Evolutionary conservation across 2,888 invertebrate species (phyloP).

Genomic region (Eristalis pertinax): DNA sequence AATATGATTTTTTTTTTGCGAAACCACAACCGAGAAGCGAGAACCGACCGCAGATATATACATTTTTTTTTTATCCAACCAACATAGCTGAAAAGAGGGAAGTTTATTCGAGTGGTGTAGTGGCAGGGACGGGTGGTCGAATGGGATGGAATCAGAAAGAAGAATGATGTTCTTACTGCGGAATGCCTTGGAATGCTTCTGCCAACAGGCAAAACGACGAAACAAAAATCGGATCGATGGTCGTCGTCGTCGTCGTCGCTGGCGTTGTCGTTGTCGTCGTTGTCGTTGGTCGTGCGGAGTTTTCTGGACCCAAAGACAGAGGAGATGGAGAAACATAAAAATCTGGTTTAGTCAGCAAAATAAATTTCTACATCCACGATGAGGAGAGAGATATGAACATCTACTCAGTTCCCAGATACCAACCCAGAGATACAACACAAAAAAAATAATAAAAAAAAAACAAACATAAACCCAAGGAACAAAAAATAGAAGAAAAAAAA

Average conservation of each 20-base stretch:
- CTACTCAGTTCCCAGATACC: conserved; percentile 1
- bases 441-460: not conserved
- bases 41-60: conserved; percentile 24
- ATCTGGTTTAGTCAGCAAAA: conserved; percentile 68
- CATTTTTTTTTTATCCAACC: not conserved
- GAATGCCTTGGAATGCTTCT: conserved; percentile 52
- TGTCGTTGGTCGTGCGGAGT: not conserved
- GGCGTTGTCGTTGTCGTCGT: not conserved
- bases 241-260: conserved; percentile 16
- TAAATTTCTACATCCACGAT: conserved; percentile 48
- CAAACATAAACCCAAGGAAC: not conserved
- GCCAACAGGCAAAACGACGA: conserved; percentile 35
- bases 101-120: not conserved
- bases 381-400: conserved; percentile 1
- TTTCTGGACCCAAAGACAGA: not conserved
- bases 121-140: not conserved
- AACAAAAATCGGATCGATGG: conserved; percentile 33
- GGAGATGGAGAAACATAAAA: conserved; percentile 5
- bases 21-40: conserved; percentile 28
- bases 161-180: conserved; percentile 58
- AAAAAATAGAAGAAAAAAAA: not conserved
- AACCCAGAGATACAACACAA: not conserved
- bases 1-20: conserved; percentile 45
- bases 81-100: not conserved
- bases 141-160: conserved; percentile 1